phyloP scores from a whole-genome alignment of 1,140 invertebrate genomes.

The Lineus longissimus region DNA sequence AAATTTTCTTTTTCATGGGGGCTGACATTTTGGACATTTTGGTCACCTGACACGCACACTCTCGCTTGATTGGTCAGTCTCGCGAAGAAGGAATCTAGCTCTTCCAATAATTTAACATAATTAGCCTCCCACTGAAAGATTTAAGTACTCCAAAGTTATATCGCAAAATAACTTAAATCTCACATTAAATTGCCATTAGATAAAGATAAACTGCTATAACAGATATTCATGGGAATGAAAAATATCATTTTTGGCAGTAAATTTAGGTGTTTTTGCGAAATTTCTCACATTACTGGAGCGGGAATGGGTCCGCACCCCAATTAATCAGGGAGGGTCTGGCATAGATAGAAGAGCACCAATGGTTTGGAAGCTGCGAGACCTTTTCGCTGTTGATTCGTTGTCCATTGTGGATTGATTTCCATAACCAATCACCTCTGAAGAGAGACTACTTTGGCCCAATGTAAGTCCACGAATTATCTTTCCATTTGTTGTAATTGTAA shows the following conservation, averaged over 20 bases:
- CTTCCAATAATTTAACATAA: no score
- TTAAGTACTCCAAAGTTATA: no score
- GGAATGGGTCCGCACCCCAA: conserved; percentile 10
- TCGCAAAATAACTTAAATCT: no score
- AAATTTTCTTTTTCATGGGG: no score
- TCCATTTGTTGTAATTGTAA: conserved; percentile 36
- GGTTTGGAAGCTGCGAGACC: conserved; percentile 36
- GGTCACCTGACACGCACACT: no score
- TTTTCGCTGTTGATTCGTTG: conserved; percentile 56
- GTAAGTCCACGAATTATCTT: conserved; percentile 75
- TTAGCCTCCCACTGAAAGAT: no score
- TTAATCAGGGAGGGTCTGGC: conserved; percentile 12
- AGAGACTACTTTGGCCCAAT: conserved; percentile 64
- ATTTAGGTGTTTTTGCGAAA: conserved; percentile 11
- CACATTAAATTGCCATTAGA: no score
- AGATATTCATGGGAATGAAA: no score
- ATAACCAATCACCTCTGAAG: conserved; percentile 51
- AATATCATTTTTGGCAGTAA: neutral
- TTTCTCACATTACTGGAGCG: conserved; percentile 2
- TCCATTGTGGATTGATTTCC: conserved; percentile 50
- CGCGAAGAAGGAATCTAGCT: no score
- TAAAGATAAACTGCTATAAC: no score
- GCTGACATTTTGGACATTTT: no score
- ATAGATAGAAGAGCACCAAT: conserved; percentile 43
- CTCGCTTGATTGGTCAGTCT: no score